Base-by-base conservation (phyloP, 2,888 invertebrate genomes). In the Octonoba sinensis region DNA sequence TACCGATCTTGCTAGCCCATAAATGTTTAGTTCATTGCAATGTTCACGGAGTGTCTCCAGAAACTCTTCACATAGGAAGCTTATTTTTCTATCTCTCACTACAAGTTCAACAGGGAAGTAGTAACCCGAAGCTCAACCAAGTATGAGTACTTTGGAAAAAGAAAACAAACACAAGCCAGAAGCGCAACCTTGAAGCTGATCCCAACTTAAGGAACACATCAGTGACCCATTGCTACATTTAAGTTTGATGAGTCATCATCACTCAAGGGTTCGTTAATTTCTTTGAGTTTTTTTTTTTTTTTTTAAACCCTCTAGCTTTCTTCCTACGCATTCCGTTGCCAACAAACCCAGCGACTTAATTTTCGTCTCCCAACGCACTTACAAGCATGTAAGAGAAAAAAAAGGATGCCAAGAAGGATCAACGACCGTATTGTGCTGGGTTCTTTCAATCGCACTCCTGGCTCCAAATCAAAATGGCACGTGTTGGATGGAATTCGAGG, bases 221-320 rank as follows among this genome's bases (percentile, higher is more conserved):
- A 72, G 62, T 72, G 62, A 73, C 72, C 72, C 54, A 73, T 62
- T 73, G 64, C 72, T 73, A 54, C 36, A 51, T 51, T 64, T 72
- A 20, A 16, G 54, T 47, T 12, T n/a, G 16, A 46, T 64, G 64
- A 56, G 13, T 72, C 72, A 64, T 72, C 72, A 64, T 51, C 72
- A 18, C 64, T 64, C 62, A 56, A 36, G 36, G 36, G 36, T 36
- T 64, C 72, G 54, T 72, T 72, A 72, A 62, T 47, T 62, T 62
- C 20, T 18, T 18, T 18, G 36, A 6, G 6, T 46, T 62, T 24
- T 27, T 60, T 15, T 16, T 13, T 15, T 59, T 59, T 13, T 59
- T 59, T 59, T 59, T 22, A 3, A n/a, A 18, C 12, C 15, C 27
- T 3, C 24, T 18, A 11, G 16, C n/a, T 18, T 67, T 67, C 56